Evolutionary conservation across 2,888 invertebrate genomes (phyloP).

Genomic region (Sthenelais limicola): DNA sequence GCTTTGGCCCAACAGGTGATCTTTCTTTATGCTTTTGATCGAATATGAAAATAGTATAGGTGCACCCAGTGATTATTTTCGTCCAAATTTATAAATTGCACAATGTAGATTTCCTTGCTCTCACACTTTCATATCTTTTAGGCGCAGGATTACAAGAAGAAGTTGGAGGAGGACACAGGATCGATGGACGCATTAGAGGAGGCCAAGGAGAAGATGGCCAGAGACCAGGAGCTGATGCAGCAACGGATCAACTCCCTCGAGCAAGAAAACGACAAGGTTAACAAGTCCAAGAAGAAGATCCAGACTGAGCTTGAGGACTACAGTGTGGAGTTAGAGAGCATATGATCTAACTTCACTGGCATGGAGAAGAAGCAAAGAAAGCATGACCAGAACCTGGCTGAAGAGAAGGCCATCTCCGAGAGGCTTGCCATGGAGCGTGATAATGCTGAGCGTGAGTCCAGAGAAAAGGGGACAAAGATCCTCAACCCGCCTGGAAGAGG

Average conservation of each 20-base stretch:
- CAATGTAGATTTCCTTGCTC: too few species aligned
- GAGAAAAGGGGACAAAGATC: slow-evolving; percentile 97
- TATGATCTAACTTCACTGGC: slow-evolving; percentile 87
- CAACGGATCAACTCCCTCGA: slow-evolving; percentile 86
- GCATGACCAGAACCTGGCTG: slow-evolving; percentile 86
- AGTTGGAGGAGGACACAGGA: slow-evolving; percentile 92
- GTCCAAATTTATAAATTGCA: too few species aligned
- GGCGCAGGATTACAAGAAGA: slow-evolving; percentile 82
- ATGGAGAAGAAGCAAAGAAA: slow-evolving; percentile 98
- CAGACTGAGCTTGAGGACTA: slow-evolving; percentile 98
- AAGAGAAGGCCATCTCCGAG: slow-evolving; percentile 76
- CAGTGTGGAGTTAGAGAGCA: slow-evolving; percentile 93
- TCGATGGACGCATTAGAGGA: slow-evolving; percentile 89
- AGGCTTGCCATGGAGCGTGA: slow-evolving; percentile 88
- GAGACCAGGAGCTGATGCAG: slow-evolving; percentile 78
- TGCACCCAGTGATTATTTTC: too few species aligned
- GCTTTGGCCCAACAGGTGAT: too few species aligned
- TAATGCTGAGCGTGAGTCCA: slow-evolving; percentile 91
- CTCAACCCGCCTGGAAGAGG: slow-evolving; percentile 90
- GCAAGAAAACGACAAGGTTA: slow-evolving; percentile 91
- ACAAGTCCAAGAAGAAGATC: slow-evolving; percentile 97
- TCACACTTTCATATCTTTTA: too few species aligned
- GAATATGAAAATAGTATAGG: too few species aligned
- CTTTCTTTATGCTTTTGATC: too few species aligned
- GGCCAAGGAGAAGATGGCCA: slow-evolving; percentile 86